Evolutionary conservation across 2,888 invertebrate species (phyloP), one percentile per base, ranked within the genome.

Genomic region (Holacanthella duospinosa): DNA sequence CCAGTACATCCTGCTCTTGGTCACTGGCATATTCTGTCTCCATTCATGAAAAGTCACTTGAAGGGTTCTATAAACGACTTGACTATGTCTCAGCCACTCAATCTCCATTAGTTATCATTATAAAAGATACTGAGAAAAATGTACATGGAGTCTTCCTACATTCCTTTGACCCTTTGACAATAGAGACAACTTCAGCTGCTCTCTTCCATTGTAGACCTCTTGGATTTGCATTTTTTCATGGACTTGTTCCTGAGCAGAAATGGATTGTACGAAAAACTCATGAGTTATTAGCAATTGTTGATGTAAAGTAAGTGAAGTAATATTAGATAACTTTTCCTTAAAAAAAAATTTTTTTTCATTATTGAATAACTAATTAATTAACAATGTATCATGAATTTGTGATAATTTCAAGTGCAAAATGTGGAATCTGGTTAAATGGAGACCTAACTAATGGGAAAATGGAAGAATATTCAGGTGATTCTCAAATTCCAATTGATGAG

Each of bases 21-120:
- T 64, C 53, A 16, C 28, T 64, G 28, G 57, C 29, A 26, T 64
- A 44, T 43, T 64, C 64, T 6, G 60, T 64, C 1, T 63, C 64
- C 2, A 54, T 66, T n/a, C 62, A 64, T 53, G 64, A 56, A 2
- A 29, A 54, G 16, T 61, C 61, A 16, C 48, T 66, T 6, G 36
- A 57, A 4, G 62, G 55, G 1, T 54, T 66, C 24, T 66, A 66
- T 57, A 36, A 25, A 4, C 63, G 61, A 60, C 56, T 64, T 27
- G 60, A 60, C 1, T 28, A 24, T 24, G 48, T 48, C 4, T 48
- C 48, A 9, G 60, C 62, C 26, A 28, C 54, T 27, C 64, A 64
- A 1, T 60, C 64, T 6, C 62, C 66, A 4, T 43, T 64, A 4
- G 48, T 66, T 9, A 29, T 66, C 1, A 24, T 64, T 24, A 60